Evolutionary conservation across 2,888 invertebrate species (phyloP), one percentile per base, ranked within the genome.

Genomic region (Sicus ferrugineus): DNA sequence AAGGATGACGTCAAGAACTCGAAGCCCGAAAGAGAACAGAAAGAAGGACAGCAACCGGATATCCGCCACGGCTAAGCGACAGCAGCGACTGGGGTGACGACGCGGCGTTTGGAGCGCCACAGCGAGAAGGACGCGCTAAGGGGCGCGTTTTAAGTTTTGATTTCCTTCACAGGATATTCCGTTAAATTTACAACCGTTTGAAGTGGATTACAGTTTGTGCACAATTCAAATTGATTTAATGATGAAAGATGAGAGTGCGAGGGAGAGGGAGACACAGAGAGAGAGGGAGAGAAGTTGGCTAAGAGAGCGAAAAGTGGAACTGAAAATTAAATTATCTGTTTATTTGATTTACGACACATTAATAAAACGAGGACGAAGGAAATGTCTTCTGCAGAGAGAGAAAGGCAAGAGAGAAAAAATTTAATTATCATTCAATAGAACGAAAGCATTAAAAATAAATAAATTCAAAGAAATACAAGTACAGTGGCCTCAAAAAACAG

Each of bases 121-220:
- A n/a, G 42, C 30, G 19, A 31, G 46, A 31, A 48, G 31, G 30
- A 67, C 50, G n/a, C 23, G 28, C 3, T 14, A 56, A 66, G n/a
- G 16, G 6, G 21, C 5, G 38, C 34, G 52, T 48, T 67, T 67
- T 46, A 67, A 67, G 31, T 67, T 67, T 66, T 58, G 58, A 67
- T 58, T 56, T 67, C 58, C 67, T 58, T 42, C 23, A n/a, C 67
- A 67, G 67, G 67, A 67, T 67, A 67, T 67, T 67, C 28, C 46
- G 42, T 67, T 67, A 67, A 58, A 67, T 50, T 21, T 46, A 30
- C 63, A 63, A 30, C 50, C 26, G 38, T 38, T 30, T 63, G 19
- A 62, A 63, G 23, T 48, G 28, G 31, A 63, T 63, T 50, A 21
- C 21, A 63, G 48, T 19, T 63, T 63, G 61, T 16, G 23, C 34